These are phyloP conservation scores for Pachyrhynchus sulphureomaculatus DNA, from an alignment of 1,140 invertebrate species.

Conservation along the genomic window DNA sequence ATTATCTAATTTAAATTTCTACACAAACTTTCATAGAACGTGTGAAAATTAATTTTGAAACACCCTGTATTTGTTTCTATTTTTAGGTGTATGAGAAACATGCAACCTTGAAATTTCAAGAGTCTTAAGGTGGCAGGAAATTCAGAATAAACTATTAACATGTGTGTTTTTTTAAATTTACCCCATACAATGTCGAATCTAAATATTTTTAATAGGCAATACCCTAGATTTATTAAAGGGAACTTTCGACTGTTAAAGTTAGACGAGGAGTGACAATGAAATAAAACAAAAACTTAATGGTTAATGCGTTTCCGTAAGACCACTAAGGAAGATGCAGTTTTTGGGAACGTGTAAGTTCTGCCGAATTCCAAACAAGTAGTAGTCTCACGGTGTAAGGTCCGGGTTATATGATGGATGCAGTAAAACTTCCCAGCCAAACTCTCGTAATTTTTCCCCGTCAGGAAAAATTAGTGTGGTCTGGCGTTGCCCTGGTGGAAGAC, in stretches of 20 bases:
- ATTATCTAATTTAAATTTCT: background rate
- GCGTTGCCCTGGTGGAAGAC: too few relatives aligned
- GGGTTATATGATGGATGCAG: too few relatives aligned
- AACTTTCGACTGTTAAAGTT: background rate
- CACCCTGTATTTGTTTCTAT: background rate
- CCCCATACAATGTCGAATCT: conserved; percentile 14
- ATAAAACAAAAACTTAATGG: too few relatives aligned
- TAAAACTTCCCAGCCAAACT: too few relatives aligned
- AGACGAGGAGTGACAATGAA: too few relatives aligned
- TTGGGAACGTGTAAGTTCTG: too few relatives aligned
- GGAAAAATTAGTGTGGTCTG: too few relatives aligned
- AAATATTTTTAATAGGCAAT: conserved; percentile 21
- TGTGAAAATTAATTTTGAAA: background rate
- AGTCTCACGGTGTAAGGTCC: too few relatives aligned
- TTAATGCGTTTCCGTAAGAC: too few relatives aligned
- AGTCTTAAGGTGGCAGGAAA: conserved; percentile 13
- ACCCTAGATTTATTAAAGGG: conserved; percentile 4
- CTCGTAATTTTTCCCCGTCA: too few relatives aligned
- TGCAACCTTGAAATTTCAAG: conserved; percentile 1
- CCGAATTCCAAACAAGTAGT: too few relatives aligned
- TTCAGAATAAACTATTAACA: conserved; percentile 22
- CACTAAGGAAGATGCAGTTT: too few relatives aligned
- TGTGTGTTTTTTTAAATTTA: conserved; percentile 1
- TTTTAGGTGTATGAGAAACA: conserved; percentile 1
- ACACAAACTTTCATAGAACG: background rate